Percentiles rank a stretch among this genome's conserved stretches.
These are phyloP conservation scores for Phyllotreta cruciferae DNA, from an alignment of 2,888 invertebrate species.

Conservation along the genomic window DNA sequence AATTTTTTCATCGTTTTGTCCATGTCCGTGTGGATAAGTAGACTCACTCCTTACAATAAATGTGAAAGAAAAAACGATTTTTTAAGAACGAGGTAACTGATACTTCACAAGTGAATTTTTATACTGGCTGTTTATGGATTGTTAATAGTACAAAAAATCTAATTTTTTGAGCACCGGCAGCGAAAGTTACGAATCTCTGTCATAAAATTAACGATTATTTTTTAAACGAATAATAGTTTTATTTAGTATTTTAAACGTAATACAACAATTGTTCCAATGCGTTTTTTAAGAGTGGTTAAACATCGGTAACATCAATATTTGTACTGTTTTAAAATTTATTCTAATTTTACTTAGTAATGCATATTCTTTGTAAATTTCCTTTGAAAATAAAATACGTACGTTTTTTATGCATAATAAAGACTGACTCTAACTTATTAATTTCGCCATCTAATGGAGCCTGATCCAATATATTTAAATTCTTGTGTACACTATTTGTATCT, in stretches of 20 bases:
- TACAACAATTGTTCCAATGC: not conserved
- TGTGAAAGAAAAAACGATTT: conserved; percentile 1
- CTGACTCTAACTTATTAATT: too few relatives aligned
- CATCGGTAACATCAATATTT: not conserved
- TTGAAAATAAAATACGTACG: too few relatives aligned
- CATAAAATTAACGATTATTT: not conserved
- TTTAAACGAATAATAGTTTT: too few relatives aligned
- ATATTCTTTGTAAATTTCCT: too few relatives aligned
- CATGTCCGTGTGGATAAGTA: conserved; percentile 51
- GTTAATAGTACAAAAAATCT: conserved; percentile 1
- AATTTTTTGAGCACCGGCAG: not conserved
- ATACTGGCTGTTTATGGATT: conserved; percentile 8
- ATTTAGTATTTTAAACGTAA: too few relatives aligned
- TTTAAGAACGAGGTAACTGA: conserved; percentile 1
- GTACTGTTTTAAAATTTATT: too few relatives aligned
- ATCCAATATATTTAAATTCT: too few relatives aligned
- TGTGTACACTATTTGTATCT: too few relatives aligned
- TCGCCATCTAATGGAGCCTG: too few relatives aligned
- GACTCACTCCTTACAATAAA: conserved; percentile 54
- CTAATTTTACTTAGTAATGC: too few relatives aligned
- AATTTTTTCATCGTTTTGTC: conserved; percentile 49
- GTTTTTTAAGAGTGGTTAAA: conserved; percentile 9
- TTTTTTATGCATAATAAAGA: too few relatives aligned
- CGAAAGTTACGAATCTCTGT: not conserved
- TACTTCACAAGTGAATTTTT: conserved; percentile 18